A percentile compares a stretch with the other conserved stretches of the same genome.
These are phyloP conservation scores for Archips xylosteana DNA, from an alignment of 2,888 invertebrate genomes.

Conservation along the genomic window DNA sequence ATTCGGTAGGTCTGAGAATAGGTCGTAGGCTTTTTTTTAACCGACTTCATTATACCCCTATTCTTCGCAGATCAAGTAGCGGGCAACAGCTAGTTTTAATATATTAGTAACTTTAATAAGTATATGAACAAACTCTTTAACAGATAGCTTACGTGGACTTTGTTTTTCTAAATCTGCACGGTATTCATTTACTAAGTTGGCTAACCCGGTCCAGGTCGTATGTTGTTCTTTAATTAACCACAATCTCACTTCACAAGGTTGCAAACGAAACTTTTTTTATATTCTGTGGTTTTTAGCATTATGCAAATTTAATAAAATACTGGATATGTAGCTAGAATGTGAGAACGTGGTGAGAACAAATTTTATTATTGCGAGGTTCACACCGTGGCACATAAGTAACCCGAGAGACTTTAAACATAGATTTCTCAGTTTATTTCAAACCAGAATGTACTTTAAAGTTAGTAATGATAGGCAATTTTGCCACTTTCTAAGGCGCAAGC, in stretches of 20 bases:
- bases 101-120: too few relatives aligned
- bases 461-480: too few relatives aligned
- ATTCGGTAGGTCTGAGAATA: too few relatives aligned
- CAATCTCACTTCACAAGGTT: background rate
- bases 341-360: background rate
- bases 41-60: too few relatives aligned
- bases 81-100: too few relatives aligned
- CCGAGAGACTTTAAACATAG: too few relatives aligned
- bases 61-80: too few relatives aligned
- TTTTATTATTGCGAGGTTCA: background rate
- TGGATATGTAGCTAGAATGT: background rate
- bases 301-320: background rate
- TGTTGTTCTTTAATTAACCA: conserved; percentile 20
- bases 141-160: background rate
- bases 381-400: too few relatives aligned
- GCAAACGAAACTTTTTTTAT: background rate
- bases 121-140: background rate
- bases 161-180: background rate
- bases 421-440: too few relatives aligned
- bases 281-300: background rate
- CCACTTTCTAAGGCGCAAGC: too few relatives aligned
- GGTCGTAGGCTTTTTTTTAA: too few relatives aligned
- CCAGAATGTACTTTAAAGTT: too few relatives aligned
- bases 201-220: background rate
- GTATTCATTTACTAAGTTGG: background rate